Percentiles rank a stretch among this genome's conserved stretches.
These are phyloP conservation scores for Fulica atra DNA, from an alignment of 2,113 vertebrate genomes.

Conservation along the genomic window DNA sequence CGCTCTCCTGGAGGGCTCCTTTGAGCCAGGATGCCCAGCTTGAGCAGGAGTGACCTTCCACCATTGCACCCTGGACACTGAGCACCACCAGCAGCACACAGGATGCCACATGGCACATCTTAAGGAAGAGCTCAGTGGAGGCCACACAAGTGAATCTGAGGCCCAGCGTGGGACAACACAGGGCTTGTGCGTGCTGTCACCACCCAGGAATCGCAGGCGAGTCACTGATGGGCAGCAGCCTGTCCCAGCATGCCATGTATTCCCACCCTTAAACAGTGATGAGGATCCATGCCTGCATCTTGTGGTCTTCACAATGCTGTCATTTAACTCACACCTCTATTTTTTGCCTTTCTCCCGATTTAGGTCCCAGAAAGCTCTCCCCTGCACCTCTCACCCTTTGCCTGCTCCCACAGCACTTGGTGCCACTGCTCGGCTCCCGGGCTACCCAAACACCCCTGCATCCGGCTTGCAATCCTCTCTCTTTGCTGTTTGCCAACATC, in stretches of 20 bases:
- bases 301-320: background rate
- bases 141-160: background rate
- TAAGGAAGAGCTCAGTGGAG: fast-evolving
- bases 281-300: background rate
- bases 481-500: background rate
- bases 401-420: fast-evolving
- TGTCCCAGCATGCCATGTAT: background rate
- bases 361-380: background rate
- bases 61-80: background rate
- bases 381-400: background rate
- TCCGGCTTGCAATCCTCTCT: too few relatives aligned
- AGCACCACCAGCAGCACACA: background rate
- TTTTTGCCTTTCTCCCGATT: background rate
- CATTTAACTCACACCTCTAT: background rate
- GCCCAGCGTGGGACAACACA: background rate
- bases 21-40: background rate
- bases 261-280: background rate
- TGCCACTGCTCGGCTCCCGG: fast-evolving
- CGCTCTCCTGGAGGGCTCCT: background rate
- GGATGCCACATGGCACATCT: background rate
- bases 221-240: background rate
- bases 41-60: background rate
- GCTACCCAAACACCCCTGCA: fast-evolving
- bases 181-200: background rate
- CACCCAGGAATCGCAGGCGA: fast-evolving